These are phyloP conservation scores for Stercorarius parasiticus DNA, from an alignment of 2,113 vertebrate genomes.

Conservation along the genomic window DNA sequence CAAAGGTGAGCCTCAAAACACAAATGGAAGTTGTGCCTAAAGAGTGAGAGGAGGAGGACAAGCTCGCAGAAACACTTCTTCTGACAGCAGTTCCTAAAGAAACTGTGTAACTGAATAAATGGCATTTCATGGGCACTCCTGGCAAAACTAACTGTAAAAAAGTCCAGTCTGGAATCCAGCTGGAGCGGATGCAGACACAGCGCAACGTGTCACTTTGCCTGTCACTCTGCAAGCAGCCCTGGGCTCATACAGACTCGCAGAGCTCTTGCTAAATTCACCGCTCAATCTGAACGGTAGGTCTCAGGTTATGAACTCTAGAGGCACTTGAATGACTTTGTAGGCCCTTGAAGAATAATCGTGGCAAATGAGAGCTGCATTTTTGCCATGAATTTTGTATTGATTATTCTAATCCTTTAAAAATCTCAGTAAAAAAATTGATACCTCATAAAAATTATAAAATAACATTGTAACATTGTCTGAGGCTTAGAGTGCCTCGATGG, in stretches of 20 bases:
- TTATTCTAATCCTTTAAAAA: neutral
- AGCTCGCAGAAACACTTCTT: neutral
- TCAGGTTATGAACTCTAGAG: neutral
- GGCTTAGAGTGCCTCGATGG: neutral
- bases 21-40: neutral
- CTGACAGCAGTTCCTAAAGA: neutral
- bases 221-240: neutral
- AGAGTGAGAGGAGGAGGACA: neutral
- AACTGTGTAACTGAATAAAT: neutral
- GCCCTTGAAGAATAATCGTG: neutral
- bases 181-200: neutral
- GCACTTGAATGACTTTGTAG: neutral
- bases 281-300: neutral
- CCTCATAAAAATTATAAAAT: neutral
- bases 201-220: rapidly evolving
- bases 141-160: neutral
- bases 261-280: neutral
- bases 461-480: neutral
- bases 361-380: neutral
- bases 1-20: neutral
- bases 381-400: neutral
- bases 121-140: neutral
- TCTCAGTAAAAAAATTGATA: neutral
- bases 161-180: neutral
- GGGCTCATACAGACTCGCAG: neutral